Conservation (phyloP, 1,140 invertebrate species). For the Calycopis cecrops region DNA sequence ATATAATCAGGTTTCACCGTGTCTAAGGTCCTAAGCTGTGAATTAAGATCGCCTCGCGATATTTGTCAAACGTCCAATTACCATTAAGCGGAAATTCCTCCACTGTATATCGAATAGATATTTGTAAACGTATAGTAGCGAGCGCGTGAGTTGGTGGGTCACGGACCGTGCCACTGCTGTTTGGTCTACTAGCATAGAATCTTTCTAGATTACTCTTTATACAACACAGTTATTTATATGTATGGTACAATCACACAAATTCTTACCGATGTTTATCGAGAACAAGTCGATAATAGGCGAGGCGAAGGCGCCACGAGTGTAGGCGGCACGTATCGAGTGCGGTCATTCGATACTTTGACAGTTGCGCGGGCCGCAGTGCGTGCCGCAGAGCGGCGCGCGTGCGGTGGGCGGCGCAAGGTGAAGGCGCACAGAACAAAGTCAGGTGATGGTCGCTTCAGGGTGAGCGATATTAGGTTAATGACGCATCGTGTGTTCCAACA, state of each 20-base stretch:
- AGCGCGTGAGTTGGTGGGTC: not conserved
- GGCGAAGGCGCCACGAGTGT: not conserved
- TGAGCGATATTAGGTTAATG: constrained; percentile 56
- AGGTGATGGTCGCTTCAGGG: constrained; percentile 31
- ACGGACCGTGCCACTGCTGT: not conserved
- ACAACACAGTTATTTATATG: not conserved
- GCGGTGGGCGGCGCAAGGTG: constrained; percentile 25
- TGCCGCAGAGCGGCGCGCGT: not conserved
- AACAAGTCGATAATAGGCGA: not conserved
- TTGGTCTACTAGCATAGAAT: not conserved
- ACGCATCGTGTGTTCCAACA: constrained; percentile 62
- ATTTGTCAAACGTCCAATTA: constrained; percentile 64
- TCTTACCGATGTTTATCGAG: not conserved
- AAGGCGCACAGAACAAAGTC: constrained; percentile 47
- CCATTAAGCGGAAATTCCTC: constrained; percentile 63
- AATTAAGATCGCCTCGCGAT: constrained; percentile 28
- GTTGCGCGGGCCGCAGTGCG: not conserved
- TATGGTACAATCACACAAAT: constrained; percentile 1
- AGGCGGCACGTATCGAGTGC: not conserved
- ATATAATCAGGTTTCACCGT: constrained; percentile 7
- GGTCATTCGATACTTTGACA: too few relatives aligned
- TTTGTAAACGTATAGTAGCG: constrained; percentile 31
- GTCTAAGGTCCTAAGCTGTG: constrained; percentile 12
- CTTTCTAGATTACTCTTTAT: constrained; percentile 2
- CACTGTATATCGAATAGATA: constrained; percentile 66